phyloP scores from a whole-genome alignment of 2,888 invertebrate species.

The Drosophila multiciliata region DNA sequence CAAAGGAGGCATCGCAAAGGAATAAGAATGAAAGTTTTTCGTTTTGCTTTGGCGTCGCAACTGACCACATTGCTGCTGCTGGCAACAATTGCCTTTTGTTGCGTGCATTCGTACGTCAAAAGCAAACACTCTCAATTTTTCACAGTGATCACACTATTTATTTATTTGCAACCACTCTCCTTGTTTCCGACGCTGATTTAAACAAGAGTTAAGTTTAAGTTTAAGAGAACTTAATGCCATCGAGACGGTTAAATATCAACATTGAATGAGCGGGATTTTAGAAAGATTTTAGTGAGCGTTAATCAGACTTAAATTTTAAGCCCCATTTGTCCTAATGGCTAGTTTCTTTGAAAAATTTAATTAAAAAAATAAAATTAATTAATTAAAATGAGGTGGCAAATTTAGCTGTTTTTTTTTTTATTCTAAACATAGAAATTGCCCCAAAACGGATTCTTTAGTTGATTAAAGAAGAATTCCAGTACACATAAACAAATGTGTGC shows the following conservation, averaged over 20 bases:
- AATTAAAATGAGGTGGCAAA: neutral
- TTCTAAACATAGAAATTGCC: neutral
- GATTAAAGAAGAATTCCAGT: neutral
- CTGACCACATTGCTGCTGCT: neutral
- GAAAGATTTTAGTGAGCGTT: neutral
- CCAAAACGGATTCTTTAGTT: neutral
- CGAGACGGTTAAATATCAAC: neutral
- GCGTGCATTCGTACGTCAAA: neutral
- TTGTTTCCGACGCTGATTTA: neutral
- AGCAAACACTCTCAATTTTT: neutral
- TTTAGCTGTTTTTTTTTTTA: neutral
- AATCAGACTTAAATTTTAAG: neutral
- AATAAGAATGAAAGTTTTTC: neutral
- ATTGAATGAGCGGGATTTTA: neutral
- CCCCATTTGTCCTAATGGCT: neutral
- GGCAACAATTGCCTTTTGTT: neutral
- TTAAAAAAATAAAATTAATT: neutral
- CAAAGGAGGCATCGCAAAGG: neutral
- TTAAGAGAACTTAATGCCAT: neutral
- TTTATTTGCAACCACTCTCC: neutral
- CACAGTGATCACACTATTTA: neutral
- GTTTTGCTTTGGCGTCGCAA: neutral
- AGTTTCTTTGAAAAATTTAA: neutral
- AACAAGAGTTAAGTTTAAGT: neutral
- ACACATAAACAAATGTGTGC: neutral